Evolutionary conservation across 2,113 vertebrate genomes (phyloP).

Genomic region (Pygoscelis adeliae): DNA sequence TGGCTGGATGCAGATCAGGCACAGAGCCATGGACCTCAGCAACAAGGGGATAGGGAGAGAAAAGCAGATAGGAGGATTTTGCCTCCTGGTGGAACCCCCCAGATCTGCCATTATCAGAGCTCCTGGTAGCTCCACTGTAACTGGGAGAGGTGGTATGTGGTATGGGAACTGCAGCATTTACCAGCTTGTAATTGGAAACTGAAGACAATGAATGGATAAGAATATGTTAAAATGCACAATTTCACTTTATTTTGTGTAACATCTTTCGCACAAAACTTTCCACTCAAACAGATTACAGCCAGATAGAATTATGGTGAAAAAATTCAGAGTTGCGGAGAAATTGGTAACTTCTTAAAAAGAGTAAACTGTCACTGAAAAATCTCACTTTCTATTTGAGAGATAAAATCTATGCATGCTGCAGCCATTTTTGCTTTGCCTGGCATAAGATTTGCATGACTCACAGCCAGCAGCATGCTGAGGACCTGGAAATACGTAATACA

Average conservation of each 20-base stretch:
- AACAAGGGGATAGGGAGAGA: not conserved
- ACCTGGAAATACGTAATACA: not conserved
- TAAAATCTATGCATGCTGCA: conserved; percentile 6
- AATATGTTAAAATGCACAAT: not conserved
- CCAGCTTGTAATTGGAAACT: not conserved
- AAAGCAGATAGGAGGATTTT: not conserved
- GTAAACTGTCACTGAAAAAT: conserved; percentile 33
- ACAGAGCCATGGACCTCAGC: not conserved
- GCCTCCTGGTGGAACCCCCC: not conserved
- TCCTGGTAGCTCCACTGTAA: not conserved
- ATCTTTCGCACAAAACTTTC: not conserved
- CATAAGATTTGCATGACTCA: conserved; percentile 44
- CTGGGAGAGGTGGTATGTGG: not conserved
- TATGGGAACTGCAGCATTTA: not conserved
- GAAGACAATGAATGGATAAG: not conserved
- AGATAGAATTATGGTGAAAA: not conserved
- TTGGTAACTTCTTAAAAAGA: conserved; percentile 42
- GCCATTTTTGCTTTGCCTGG: conserved; percentile 42
- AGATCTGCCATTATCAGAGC: not conserved
- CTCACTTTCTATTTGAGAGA: conserved; percentile 60
- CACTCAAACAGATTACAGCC: not conserved
- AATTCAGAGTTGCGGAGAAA: not conserved
- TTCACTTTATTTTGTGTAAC: not conserved
- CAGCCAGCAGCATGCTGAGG: not conserved
- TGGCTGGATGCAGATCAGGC: not conserved